Percentiles rank a stretch among this genome's conserved stretches.
These are phyloP conservation scores for Itoplectis maculator DNA, from an alignment of 2,888 invertebrate species.

Conservation along the genomic window DNA sequence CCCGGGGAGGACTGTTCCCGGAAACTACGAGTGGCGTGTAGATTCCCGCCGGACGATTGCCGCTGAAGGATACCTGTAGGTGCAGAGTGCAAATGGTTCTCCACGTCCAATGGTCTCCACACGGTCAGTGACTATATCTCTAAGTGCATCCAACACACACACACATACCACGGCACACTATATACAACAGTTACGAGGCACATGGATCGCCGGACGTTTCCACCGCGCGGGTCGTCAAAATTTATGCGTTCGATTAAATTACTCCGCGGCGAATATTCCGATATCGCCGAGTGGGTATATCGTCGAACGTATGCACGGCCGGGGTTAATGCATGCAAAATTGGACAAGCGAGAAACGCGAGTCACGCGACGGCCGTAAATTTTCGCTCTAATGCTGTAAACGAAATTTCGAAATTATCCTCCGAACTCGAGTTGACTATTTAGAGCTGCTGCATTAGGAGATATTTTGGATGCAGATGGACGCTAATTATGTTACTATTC, in stretches of 20 bases:
- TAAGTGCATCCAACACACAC: not conserved
- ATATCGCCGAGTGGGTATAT: not conserved
- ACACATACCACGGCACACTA: too few species aligned
- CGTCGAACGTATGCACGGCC: not conserved
- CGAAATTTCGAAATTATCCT: not conserved
- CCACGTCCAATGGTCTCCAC: constrained; percentile 47
- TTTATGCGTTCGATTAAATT: constrained; percentile 6
- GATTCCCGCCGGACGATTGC: constrained; percentile 79
- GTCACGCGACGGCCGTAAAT: constrained; percentile 1
- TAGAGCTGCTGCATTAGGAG: too few species aligned
- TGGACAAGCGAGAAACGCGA: constrained; percentile 3
- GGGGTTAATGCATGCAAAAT: constrained; percentile 21
- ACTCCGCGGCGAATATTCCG: not conserved
- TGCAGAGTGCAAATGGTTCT: constrained; percentile 65
- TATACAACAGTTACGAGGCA: not conserved
- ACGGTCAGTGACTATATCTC: not conserved
- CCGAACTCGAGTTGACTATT: not conserved
- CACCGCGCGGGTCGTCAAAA: not conserved
- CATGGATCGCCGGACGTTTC: not conserved
- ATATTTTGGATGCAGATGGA: too few species aligned
- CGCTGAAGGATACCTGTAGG: constrained; percentile 83
- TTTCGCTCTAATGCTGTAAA: not conserved
- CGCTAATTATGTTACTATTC: too few species aligned
- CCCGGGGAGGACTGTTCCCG: constrained; percentile 84
- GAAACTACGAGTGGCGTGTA: constrained; percentile 82